These are phyloP conservation scores for Macropus fuliginosus DNA, from an alignment of 2,797 vertebrate genomes.

Conservation along the genomic window DNA sequence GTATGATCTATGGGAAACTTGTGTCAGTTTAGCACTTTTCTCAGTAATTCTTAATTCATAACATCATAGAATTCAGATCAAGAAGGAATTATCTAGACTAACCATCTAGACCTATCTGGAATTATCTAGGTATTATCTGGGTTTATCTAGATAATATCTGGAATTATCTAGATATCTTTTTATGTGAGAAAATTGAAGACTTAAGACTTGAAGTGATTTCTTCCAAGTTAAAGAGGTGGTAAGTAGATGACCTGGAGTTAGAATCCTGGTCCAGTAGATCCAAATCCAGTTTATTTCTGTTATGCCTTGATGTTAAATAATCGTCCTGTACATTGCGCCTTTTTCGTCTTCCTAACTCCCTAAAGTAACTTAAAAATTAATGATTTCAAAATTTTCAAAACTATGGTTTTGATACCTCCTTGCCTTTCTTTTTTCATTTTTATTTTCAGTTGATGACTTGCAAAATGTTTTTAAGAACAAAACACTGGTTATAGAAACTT, in stretches of 20 bases:
- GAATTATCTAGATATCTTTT: background rate
- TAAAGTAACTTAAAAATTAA: background rate
- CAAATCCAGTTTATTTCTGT: background rate
- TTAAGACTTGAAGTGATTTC: background rate
- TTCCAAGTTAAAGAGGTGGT: background rate
- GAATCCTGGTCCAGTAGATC: background rate
- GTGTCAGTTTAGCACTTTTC: background rate
- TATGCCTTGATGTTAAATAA: background rate
- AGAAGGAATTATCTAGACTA: background rate
- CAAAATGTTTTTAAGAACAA: background rate
- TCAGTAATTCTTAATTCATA: background rate
- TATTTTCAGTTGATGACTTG: background rate
- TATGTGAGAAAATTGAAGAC: background rate
- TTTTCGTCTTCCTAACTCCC: background rate
- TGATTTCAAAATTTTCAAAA: background rate
- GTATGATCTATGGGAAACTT: background rate
- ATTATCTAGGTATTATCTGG: background rate
- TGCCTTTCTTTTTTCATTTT: background rate
- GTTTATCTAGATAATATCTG: background rate
- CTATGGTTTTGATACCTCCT: background rate
- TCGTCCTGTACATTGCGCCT: background rate
- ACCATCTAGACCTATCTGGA: too few relatives aligned
- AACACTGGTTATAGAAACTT: constrained; percentile 6
- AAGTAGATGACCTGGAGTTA: background rate
- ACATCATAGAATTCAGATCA: background rate